Evolutionary conservation across 2,888 invertebrate genomes (phyloP).

Genomic region (Cynaeus angustus): DNA sequence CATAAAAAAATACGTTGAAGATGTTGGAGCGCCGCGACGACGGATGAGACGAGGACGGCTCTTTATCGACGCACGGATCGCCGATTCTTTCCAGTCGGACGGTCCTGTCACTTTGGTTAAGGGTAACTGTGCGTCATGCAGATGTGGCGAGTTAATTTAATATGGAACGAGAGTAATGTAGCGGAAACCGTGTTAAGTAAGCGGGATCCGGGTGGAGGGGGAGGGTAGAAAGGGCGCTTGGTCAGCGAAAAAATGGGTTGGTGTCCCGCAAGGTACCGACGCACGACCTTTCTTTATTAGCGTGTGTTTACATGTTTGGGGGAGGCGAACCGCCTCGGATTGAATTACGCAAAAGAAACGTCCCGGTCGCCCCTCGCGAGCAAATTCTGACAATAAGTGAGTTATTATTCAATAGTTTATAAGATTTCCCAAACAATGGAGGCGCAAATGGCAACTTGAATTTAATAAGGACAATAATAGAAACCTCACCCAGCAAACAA

Average conservation of each 20-base stretch:
- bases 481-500: conserved; percentile 70
- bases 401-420: conserved; percentile 71
- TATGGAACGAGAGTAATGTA: conserved; percentile 65
- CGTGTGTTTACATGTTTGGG: no score
- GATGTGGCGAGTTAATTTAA: conserved; percentile 64
- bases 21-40: conserved; percentile 33
- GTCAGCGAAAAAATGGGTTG: conserved; percentile 17
- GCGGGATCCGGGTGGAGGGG: conserved; percentile 33
- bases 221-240: not conserved
- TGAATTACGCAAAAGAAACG: conserved; percentile 30
- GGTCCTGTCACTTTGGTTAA: conserved; percentile 63
- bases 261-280: no score
- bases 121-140: conserved; percentile 62
- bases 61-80: conserved; percentile 61
- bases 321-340: not conserved
- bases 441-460: conserved; percentile 71
- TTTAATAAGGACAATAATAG: conserved; percentile 71
- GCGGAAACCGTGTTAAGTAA: conserved; percentile 60
- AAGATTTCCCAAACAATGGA: conserved; percentile 70
- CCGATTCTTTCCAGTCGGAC: conserved; percentile 55
- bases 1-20: conserved; percentile 28
- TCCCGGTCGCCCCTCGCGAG: conserved; percentile 41
- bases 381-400: conserved; percentile 62
- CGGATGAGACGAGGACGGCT: conserved; percentile 55
- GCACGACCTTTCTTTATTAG: no score